Conservation (phyloP, 2,888 invertebrate genomes). For the Fabriciana adippe region DNA sequence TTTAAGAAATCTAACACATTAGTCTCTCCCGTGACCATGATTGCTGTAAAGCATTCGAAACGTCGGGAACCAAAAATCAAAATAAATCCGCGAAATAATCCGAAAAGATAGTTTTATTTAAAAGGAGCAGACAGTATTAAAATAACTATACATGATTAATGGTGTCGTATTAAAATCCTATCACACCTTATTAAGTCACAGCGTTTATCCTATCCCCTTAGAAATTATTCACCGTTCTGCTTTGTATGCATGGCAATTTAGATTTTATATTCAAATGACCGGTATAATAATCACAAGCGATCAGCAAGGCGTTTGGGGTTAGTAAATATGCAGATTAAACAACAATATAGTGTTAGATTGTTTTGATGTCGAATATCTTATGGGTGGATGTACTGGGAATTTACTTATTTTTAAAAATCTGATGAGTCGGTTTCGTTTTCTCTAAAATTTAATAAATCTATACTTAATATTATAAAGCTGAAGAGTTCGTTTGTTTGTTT, state of each 20-base stretch:
- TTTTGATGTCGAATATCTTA: conserved; percentile 8
- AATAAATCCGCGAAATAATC: no score
- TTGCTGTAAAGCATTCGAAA: no score
- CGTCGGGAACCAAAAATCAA: no score
- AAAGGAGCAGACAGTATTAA: not conserved
- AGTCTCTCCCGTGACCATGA: no score
- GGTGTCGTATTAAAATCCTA: conserved; percentile 25
- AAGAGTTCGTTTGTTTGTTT: no score
- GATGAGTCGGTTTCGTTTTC: no score
- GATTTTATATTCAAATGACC: conserved; percentile 58
- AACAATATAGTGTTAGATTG: conserved; percentile 4
- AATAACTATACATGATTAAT: conserved; percentile 8
- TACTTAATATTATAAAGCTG: no score
- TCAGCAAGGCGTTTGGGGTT: conserved; percentile 46
- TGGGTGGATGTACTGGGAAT: not conserved
- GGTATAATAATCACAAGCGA: conserved; percentile 59
- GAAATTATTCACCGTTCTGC: conserved; percentile 50
- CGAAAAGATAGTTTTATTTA: no score
- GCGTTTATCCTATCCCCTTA: conserved; percentile 44
- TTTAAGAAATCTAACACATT: no score
- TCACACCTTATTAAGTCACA: conserved; percentile 38
- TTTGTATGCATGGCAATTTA: conserved; percentile 62
- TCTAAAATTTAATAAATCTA: no score
- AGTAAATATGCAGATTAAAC: conserved; percentile 43
- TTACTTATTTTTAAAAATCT: no score